These are phyloP conservation scores for Fabriciana adippe DNA, from an alignment of 2,888 invertebrate genomes.

Conservation along the genomic window DNA sequence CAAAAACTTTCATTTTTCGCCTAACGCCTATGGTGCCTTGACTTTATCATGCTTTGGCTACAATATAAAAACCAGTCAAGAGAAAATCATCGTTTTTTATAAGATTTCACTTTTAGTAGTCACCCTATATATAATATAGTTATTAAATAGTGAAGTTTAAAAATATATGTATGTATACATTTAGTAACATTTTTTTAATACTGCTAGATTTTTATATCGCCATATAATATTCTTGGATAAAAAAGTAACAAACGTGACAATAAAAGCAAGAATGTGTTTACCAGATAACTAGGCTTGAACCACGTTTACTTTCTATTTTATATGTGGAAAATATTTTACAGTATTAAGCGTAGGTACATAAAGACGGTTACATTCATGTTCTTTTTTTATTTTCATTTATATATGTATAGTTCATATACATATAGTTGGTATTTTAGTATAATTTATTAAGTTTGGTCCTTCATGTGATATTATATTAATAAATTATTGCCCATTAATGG, in stretches of 20 bases:
- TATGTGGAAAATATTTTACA: conserved; percentile 16
- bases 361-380: conserved; percentile 3
- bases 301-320: conserved; percentile 22
- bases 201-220: too few relatives aligned
- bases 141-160: too few relatives aligned
- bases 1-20: conserved; percentile 25
- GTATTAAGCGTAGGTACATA: conserved; percentile 10
- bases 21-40: conserved; percentile 16
- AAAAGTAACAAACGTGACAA: conserved; percentile 13
- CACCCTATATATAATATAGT: too few relatives aligned
- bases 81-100: too few relatives aligned
- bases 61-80: neutral
- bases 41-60: conserved; percentile 18
- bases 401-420: too few relatives aligned
- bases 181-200: too few relatives aligned
- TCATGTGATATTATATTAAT: too few relatives aligned
- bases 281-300: conserved; percentile 15
- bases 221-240: neutral
- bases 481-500: too few relatives aligned
- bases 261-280: conserved; percentile 12
- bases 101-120: too few relatives aligned
- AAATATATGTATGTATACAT: too few relatives aligned
- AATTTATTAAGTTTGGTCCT: too few relatives aligned
- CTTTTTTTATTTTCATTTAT: neutral
- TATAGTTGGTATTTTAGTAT: neutral